Evolutionary conservation across 1,140 invertebrate genomes (phyloP).

Genomic region (Triops cancriformis): DNA sequence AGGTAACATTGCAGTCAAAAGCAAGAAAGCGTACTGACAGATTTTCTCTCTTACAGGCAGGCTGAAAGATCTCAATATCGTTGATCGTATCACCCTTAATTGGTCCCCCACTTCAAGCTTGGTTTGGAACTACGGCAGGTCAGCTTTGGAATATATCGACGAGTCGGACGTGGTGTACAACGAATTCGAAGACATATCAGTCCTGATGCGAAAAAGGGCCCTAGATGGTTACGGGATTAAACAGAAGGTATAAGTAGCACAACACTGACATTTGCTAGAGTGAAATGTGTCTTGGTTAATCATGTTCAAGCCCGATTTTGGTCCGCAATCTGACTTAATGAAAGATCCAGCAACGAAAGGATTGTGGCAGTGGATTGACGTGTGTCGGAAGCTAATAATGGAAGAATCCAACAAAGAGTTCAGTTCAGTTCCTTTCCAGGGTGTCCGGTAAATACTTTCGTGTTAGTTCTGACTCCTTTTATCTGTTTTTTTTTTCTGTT

Average conservation of each 20-base stretch:
- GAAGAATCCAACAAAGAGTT: conserved; percentile 44
- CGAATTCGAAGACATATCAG: conserved; percentile 57
- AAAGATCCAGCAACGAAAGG: conserved; percentile 46
- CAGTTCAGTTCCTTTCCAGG: conserved; percentile 46
- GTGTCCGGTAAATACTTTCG: conserved; percentile 40
- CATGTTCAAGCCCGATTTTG: conserved; percentile 21
- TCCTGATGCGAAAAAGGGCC: conserved; percentile 61
- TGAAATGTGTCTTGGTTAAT: not conserved
- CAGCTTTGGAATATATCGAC: conserved; percentile 50
- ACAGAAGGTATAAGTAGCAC: conserved; percentile 40
- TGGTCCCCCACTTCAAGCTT: conserved; percentile 62
- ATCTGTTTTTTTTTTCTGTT: not conserved
- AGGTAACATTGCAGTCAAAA: conserved; percentile 40
- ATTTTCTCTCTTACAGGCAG: conserved; percentile 21
- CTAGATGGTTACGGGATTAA: conserved; percentile 65
- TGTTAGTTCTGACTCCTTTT: no score
- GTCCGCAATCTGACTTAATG: conserved; percentile 32
- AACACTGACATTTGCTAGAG: not conserved
- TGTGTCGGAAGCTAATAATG: conserved; percentile 59
- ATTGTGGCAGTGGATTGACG: conserved; percentile 64
- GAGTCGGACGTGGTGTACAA: conserved; percentile 47
- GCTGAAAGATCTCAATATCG: conserved; percentile 61
- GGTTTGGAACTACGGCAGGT: conserved; percentile 63
- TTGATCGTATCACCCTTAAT: conserved; percentile 70
- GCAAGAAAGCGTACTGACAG: no score